Percentiles rank a stretch among this genome's conserved stretches.
Evolutionary conservation across 2,797 vertebrate genomes (phyloP).

Genomic region (Botia kubotai): DNA sequence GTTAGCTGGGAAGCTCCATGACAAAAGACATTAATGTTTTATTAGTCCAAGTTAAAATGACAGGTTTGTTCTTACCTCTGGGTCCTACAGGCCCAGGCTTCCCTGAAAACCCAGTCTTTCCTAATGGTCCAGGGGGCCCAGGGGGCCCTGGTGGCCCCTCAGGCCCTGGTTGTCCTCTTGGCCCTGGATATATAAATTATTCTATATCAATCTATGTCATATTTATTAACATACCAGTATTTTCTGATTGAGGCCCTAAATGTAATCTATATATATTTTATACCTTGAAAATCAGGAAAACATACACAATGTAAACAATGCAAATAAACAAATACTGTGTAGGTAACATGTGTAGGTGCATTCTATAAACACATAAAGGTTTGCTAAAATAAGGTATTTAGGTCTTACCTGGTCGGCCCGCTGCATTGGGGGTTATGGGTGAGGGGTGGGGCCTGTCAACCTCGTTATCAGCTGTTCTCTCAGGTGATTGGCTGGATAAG

Average conservation of each 20-base stretch:
- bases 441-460: constrained; percentile 56
- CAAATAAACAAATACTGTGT: no score
- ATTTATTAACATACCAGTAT: background rate
- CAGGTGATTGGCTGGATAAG: constrained; percentile 31
- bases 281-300: no score
- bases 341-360: no score
- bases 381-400: no score
- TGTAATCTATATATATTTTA: no score
- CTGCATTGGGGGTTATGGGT: constrained; percentile 33
- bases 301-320: no score
- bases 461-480: constrained; percentile 59
- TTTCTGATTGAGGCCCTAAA: background rate
- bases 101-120: constrained; percentile 77
- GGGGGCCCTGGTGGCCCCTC: constrained; percentile 66
- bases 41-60: background rate
- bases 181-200: constrained; percentile 37
- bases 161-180: constrained; percentile 56
- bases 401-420: constrained; percentile 56
- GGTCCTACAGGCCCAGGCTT: constrained; percentile 78
- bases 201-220: background rate
- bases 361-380: no score
- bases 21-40: constrained; percentile 52
- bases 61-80: constrained; percentile 71
- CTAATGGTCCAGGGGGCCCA: constrained; percentile 73
- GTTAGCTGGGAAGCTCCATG: background rate